Percentiles rank a stretch among this genome's conserved stretches.
Evolutionary conservation across 2,113 vertebrate species (phyloP).

Genomic region (Dasyurus viverrinus): DNA sequence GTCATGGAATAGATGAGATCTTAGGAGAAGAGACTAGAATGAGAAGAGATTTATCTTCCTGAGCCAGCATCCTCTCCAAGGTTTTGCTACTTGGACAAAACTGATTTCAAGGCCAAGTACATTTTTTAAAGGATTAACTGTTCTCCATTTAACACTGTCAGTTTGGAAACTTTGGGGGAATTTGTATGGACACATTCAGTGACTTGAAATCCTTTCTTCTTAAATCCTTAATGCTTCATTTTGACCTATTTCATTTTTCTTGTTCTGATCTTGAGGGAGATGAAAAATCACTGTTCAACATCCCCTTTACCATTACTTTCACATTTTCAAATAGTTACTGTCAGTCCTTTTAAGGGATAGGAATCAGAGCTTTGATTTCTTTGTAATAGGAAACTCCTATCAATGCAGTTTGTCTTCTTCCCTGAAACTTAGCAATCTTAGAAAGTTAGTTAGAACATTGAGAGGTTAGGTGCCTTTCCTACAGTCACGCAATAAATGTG

Average conservation of each 20-base stretch:
- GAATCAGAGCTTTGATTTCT: neutral
- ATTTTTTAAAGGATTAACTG: neutral
- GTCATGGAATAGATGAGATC: neutral
- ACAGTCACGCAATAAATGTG: neutral
- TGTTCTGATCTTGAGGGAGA: neutral
- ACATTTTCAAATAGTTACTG: neutral
- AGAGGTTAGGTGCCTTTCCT: neutral
- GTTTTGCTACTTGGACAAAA: neutral
- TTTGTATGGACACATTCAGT: neutral
- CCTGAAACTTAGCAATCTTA: neutral
- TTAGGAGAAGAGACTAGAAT: neutral
- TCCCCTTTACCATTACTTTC: neutral
- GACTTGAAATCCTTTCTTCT: neutral
- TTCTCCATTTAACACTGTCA: neutral
- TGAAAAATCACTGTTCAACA: neutral
- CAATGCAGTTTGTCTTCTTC: neutral
- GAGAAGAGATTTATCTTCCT: neutral
- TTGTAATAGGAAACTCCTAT: neutral
- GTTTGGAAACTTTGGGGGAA: neutral
- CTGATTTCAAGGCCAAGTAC: neutral
- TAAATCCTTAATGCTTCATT: neutral
- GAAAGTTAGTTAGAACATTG: neutral
- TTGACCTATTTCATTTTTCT: neutral
- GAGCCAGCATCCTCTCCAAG: neutral
- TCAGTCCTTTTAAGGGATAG: neutral